A percentile compares a stretch with the other conserved stretches of the same genome.
Conservation (phyloP, 2,797 vertebrate genomes). For the Craterocephalus amniculus region DNA sequence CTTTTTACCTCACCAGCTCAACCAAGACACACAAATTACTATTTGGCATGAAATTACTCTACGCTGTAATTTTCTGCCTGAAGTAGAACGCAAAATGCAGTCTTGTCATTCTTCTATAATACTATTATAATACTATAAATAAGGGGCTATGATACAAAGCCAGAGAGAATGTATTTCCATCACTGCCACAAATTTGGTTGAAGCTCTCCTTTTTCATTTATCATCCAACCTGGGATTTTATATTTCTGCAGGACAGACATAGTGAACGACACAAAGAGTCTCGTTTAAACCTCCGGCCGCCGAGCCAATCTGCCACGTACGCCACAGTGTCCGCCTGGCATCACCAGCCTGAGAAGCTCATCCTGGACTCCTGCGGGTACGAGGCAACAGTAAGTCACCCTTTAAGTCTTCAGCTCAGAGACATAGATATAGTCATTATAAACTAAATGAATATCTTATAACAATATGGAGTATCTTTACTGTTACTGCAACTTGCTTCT, state of each 20-base stretch:
- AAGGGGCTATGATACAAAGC: neutral
- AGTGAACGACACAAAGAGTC: slow-evolving; percentile 90
- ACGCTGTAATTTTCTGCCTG: neutral
- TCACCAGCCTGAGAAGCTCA: slow-evolving; percentile 98
- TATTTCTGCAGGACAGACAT: slow-evolving; percentile 80
- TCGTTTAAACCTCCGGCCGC: slow-evolving; percentile 91
- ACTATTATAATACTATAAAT: neutral
- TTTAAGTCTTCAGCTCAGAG: slow-evolving; percentile 1
- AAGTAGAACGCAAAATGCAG: neutral
- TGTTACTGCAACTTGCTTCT: neutral
- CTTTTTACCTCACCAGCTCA: slow-evolving; percentile 14
- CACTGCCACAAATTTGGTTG: neutral
- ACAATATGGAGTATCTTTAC: neutral
- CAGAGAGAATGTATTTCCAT: neutral
- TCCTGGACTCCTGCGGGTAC: slow-evolving; percentile 96
- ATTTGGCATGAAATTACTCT: neutral
- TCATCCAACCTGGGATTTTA: slow-evolving; percentile 7
- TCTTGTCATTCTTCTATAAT: neutral
- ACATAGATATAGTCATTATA: neutral
- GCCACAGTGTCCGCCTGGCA: slow-evolving; percentile 97
- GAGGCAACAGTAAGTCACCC: slow-evolving; percentile 92
- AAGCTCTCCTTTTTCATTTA: neutral
- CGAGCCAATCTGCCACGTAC: slow-evolving; percentile 92
- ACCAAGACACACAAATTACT: slow-evolving; percentile 11
- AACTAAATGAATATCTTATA: neutral